Percentiles rank a stretch among this genome's conserved stretches.
These are phyloP conservation scores for Eupithecia inturbata DNA, from an alignment of 2,888 invertebrate genomes.

Conservation along the genomic window DNA sequence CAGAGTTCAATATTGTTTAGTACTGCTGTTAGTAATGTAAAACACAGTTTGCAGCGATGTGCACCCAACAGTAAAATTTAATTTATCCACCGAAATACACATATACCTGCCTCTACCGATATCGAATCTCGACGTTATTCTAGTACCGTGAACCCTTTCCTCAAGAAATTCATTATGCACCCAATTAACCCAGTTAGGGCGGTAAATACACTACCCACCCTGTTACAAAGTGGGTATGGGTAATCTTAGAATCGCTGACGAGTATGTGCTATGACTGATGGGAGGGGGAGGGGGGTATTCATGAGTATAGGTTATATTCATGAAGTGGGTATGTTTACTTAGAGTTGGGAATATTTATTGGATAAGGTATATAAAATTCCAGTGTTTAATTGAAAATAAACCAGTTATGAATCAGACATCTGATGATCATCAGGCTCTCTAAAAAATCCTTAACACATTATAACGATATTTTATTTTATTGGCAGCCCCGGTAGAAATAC, in stretches of 20 bases:
- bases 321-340: background rate
- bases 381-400: background rate
- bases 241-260: constrained; percentile 55
- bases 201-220: constrained; percentile 45
- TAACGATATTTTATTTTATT: no score
- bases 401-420: background rate
- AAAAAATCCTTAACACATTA: no score
- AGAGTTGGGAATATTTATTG: constrained; percentile 53
- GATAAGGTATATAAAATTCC: constrained; percentile 30
- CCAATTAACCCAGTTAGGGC: constrained; percentile 59
- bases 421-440: no score
- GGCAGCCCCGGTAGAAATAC: no score
- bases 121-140: constrained; percentile 2
- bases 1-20: background rate
- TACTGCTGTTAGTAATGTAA: background rate
- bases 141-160: constrained; percentile 17
- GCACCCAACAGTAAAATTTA: background rate
- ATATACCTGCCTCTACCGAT: background rate
- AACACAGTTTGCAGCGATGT: background rate
- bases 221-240: constrained; percentile 38
- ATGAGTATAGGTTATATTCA: constrained; percentile 42
- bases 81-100: background rate
- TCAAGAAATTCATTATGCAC: constrained; percentile 54
- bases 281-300: constrained; percentile 77
- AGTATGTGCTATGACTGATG: constrained; percentile 74